These are phyloP conservation scores for Sinonovacula constricta DNA, from an alignment of 1,140 invertebrate genomes.

Conservation along the genomic window DNA sequence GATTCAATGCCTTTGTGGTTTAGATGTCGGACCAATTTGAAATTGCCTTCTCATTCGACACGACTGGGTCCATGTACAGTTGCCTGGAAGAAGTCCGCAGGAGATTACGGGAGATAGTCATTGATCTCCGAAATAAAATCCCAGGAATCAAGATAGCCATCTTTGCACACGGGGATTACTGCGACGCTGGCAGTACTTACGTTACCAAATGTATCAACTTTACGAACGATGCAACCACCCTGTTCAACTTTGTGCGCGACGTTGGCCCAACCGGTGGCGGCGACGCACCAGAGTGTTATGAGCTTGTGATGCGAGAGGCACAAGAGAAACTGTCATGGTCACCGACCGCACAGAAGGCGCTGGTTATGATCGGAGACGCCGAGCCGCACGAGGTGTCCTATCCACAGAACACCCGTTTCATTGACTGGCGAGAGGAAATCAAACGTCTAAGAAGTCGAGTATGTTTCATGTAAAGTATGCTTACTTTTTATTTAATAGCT, in stretches of 20 bases:
- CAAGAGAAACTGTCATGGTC: slow-evolving; percentile 60
- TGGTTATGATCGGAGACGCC: slow-evolving; percentile 69
- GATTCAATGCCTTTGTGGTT: too few species aligned
- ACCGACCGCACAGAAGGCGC: slow-evolving; percentile 58
- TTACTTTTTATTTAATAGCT: too few species aligned
- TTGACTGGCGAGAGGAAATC: slow-evolving; percentile 62
- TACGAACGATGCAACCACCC: slow-evolving; percentile 41
- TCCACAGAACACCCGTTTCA: slow-evolving; percentile 23
- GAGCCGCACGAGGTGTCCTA: slow-evolving; percentile 56
- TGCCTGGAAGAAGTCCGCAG: slow-evolving; percentile 61
- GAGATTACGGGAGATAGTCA: slow-evolving; percentile 59
- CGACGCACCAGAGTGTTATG: slow-evolving; percentile 64
- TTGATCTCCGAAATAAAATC: slow-evolving; percentile 51
- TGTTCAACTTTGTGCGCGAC: slow-evolving; percentile 60
- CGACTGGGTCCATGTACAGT: slow-evolving; percentile 68
- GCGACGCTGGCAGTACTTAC: slow-evolving; percentile 43
- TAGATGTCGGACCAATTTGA: too few species aligned
- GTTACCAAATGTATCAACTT: slow-evolving; percentile 66
- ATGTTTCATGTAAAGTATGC: too few species aligned
- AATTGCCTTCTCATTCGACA: too few species aligned
- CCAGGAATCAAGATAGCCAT: slow-evolving; percentile 54
- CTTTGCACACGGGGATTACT: slow-evolving; percentile 61
- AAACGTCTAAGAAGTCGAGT: slow-evolving; percentile 21
- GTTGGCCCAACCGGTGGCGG: slow-evolving; percentile 54
- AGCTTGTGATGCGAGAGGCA: slow-evolving; percentile 63